These are phyloP conservation scores for Drosophila mimica DNA, from an alignment of 2,888 invertebrate species.

Conservation along the genomic window DNA sequence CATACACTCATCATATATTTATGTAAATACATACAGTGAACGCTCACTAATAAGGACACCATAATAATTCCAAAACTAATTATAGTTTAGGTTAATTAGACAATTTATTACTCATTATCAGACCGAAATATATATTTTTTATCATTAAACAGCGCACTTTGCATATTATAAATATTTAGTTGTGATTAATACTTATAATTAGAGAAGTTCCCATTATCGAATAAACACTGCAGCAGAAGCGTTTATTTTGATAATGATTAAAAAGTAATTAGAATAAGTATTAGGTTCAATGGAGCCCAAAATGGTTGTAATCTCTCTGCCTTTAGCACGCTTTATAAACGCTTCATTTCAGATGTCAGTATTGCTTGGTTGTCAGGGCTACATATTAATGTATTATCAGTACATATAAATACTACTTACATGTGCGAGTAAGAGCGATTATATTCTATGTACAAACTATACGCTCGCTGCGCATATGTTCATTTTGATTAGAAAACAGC, in stretches of 20 bases:
- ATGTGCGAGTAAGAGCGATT: neutral
- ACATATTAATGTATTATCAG: constrained; percentile 21
- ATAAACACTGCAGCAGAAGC: neutral
- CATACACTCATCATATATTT: no score
- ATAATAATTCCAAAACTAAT: neutral
- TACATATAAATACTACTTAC: neutral
- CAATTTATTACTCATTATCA: neutral
- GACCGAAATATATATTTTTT: neutral
- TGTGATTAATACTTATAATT: neutral
- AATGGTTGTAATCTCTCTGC: neutral
- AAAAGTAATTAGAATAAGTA: neutral
- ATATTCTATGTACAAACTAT: neutral
- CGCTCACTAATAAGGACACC: neutral
- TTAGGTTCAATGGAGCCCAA: neutral
- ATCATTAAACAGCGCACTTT: neutral
- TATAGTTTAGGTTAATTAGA: neutral
- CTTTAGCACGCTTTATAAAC: neutral
- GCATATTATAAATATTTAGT: neutral
- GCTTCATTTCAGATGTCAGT: constrained; percentile 20
- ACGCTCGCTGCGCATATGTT: constrained; percentile 22
- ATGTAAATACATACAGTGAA: neutral
- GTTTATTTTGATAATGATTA: neutral
- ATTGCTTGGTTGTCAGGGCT: constrained; percentile 6
- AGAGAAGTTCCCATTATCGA: neutral
- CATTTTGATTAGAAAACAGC: constrained; percentile 34